Base-by-base conservation (phyloP, 2,113 vertebrate species). In the Haemorhous mexicanus region DNA sequence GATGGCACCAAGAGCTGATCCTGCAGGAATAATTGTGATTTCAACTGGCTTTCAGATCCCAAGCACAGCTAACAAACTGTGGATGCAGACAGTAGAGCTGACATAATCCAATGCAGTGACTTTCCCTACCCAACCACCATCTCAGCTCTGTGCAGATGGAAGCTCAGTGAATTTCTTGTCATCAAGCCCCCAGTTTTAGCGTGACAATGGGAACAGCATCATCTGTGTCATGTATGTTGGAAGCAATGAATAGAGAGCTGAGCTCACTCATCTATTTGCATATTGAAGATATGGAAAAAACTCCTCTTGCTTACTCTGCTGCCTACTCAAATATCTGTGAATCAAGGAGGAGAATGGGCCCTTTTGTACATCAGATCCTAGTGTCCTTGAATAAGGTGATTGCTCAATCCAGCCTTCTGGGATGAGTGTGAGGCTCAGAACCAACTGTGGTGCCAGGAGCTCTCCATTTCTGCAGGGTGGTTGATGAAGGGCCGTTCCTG, bases 141-240 rank as follows among this genome's bases (percentile, higher is more conserved):
- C 75, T 77, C 90, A 74, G 93, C 79, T 83, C 81, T 41, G 14
- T 56, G 67, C 90, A 93, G 93, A 78, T 89, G 91, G 93, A 68
- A 89, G 61, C 87, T 84, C 80, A 35, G 89, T 37, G 56, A 82
- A 46, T 68, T 87, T 82, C 79, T 93, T 93, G 85, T 73, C 88
- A 77, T 72, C 93, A 89, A 96, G 93, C 89, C 94, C 74, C 84
- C 95, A 84, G 73, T 75, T 96, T 59, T 30, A 92, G 64, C 8
- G 61, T 96, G 94, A 96, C 96, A 97, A 96, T 93, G 91, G 87
- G 52, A 96, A 89, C 77, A 84, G 89, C 32, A 89, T 94, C 95
- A 79, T 95, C 93, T 94, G 62, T 96, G 93, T 94, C 92, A 95
- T 88, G 82, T 96, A 92, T 96, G 92, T 93, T 96, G 85, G 95